Evolutionary conservation across 2,797 vertebrate species (phyloP).

Genomic region (Enteromius afrohamiltoni): DNA sequence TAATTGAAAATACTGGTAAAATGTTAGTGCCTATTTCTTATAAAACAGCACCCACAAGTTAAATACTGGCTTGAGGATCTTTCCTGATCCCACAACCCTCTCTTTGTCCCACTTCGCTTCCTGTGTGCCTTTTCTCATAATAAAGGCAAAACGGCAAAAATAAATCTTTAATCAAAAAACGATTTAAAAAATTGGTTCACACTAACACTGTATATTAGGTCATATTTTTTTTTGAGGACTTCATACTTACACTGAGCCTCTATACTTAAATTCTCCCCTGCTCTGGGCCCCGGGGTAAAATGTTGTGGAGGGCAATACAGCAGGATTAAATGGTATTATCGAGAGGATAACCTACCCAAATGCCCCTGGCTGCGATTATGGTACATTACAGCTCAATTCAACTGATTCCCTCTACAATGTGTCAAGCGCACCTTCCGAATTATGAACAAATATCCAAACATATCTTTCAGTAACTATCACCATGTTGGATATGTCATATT

Average conservation of each 20-base stretch:
- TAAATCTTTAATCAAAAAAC: not conserved
- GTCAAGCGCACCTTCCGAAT: conserved; percentile 21
- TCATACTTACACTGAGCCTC: not conserved
- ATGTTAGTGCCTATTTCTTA: too few species aligned
- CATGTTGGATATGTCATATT: conserved; percentile 1
- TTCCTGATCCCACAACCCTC: too few species aligned
- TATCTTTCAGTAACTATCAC: conserved; percentile 22
- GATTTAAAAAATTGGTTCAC: not conserved
- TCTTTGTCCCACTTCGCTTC: too few species aligned
- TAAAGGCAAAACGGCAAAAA: not conserved
- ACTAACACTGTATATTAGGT: not conserved
- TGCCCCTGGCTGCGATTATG: not conserved
- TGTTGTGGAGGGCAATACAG: conserved; percentile 15
- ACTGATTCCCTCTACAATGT: conserved; percentile 9
- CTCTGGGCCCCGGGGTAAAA: conserved; percentile 19
- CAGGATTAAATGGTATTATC: conserved; percentile 50
- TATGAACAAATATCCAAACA: conserved; percentile 16
- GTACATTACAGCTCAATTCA: conserved; percentile 18
- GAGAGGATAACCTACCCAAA: conserved; percentile 38
- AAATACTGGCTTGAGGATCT: too few species aligned
- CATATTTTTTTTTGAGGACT: not conserved
- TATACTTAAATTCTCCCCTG: not conserved
- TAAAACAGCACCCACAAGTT: too few species aligned
- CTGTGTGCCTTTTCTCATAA: too few species aligned
- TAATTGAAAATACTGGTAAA: not conserved